A percentile compares a stretch with the other conserved stretches of the same genome.
Evolutionary conservation across 2,888 invertebrate species (phyloP).

Genomic region (Tachystola acroxantha): DNA sequence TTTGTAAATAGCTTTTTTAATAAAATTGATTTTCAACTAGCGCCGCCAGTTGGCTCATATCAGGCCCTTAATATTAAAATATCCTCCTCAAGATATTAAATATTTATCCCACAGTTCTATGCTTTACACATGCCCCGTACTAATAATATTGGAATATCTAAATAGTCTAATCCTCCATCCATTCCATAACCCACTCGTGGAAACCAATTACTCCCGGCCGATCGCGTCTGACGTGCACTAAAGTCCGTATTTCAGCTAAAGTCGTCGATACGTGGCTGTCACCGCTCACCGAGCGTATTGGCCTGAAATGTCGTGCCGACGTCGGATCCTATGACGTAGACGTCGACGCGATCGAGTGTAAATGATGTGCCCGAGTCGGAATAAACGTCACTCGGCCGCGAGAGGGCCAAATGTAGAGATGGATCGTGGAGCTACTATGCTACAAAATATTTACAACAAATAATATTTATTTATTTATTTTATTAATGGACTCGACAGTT

Average conservation of each 20-base stretch:
- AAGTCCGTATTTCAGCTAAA: neutral
- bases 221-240: neutral
- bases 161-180: neutral
- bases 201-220: neutral
- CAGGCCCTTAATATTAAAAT: no score
- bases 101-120: no score
- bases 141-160: no score
- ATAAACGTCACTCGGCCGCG: slow-evolving; percentile 17
- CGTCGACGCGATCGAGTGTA: slow-evolving; percentile 29
- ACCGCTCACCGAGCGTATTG: neutral
- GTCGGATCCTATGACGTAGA: slow-evolving; percentile 11
- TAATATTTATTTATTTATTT: no score
- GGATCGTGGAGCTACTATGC: neutral
- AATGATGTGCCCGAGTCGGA: slow-evolving; percentile 33
- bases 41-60: no score
- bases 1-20: no score
- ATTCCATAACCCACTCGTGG: neutral
- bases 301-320: slow-evolving; percentile 19
- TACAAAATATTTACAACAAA: no score
- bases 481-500: no score
- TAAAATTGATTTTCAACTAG: no score
- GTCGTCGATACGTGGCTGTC: neutral
- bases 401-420: neutral
- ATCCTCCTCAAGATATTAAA: no score
- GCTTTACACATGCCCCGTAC: no score